A percentile compares a stretch with the other conserved stretches of the same genome.
phyloP scores from a whole-genome alignment of 2,888 invertebrate species.

The Aradus depressus region DNA sequence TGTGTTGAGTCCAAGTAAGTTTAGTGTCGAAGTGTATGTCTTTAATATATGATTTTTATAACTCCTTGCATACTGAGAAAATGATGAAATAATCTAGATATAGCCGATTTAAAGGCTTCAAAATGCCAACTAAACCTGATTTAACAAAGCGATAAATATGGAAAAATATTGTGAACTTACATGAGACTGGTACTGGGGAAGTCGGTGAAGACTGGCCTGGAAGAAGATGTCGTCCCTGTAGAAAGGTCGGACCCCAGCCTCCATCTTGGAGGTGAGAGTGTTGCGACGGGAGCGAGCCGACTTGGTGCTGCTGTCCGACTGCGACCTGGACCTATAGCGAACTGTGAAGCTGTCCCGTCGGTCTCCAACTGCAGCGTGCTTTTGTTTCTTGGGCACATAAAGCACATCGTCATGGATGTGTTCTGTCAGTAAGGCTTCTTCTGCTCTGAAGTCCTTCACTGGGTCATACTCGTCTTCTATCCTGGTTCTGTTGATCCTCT shows the following conservation, averaged over 20 bases:
- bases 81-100: too few relatives aligned
- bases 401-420: slow-evolving; percentile 25
- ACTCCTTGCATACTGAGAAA: too few relatives aligned
- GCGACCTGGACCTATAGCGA: slow-evolving; percentile 17
- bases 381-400: slow-evolving; percentile 20
- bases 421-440: slow-evolving; percentile 42
- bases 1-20: too few relatives aligned
- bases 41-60: too few relatives aligned
- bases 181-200: slow-evolving; percentile 73
- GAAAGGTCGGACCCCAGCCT: slow-evolving; percentile 54
- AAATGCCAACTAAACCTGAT: too few relatives aligned
- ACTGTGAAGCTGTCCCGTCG: slow-evolving; percentile 33
- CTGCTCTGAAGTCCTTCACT: slow-evolving; percentile 45
- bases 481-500: slow-evolving; percentile 39
- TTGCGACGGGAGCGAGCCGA: slow-evolving; percentile 33
- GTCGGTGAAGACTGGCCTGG: slow-evolving; percentile 62
- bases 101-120: too few relatives aligned
- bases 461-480: slow-evolving; percentile 41
- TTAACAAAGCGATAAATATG: too few relatives aligned
- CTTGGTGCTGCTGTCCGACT: slow-evolving; percentile 29
- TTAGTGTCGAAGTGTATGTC: too few relatives aligned
- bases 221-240: slow-evolving; percentile 90
- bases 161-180: slow-evolving; percentile 35
- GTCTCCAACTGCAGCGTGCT: slow-evolving; percentile 19
- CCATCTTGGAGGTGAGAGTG: slow-evolving; percentile 39